Conservation (phyloP, 92 coral and sea anemone species). For the Porites divaricata region DNA sequence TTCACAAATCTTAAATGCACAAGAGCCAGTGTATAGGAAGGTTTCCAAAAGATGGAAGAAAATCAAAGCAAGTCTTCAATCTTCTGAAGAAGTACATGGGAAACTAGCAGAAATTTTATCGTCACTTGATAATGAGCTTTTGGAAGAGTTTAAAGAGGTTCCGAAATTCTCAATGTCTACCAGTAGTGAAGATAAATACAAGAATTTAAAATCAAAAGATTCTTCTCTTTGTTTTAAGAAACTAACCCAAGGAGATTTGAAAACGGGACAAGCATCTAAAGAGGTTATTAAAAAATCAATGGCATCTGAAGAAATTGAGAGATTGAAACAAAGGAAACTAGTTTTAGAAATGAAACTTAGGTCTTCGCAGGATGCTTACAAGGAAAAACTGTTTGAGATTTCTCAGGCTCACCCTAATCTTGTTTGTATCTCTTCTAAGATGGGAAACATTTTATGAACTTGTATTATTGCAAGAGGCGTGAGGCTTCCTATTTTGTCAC, state of each 20-base stretch:
- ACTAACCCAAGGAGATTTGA: not conserved
- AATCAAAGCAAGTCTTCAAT: conserved; percentile 36
- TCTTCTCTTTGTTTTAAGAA: conserved; percentile 14
- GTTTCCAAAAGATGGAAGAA: conserved; percentile 73
- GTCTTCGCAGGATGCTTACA: conserved; percentile 30
- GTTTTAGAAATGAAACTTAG: conserved; percentile 36
- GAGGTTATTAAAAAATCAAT: conserved; percentile 17
- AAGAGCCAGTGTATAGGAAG: conserved; percentile 62
- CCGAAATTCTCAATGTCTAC: not conserved
- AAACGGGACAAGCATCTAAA: conserved; percentile 12
- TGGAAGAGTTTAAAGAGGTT: conserved; percentile 32
- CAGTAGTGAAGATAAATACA: not conserved
- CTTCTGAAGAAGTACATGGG: conserved; percentile 1
- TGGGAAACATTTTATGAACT: not conserved
- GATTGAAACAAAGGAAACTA: conserved; percentile 21
- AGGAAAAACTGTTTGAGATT: conserved; percentile 49
- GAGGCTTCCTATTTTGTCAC: too few relatives aligned
- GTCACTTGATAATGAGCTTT: conserved; percentile 30
- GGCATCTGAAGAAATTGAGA: conserved; percentile 36
- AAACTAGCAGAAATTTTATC: conserved; percentile 23
- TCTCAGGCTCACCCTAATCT: conserved; percentile 54
- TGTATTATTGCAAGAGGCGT: too few relatives aligned
- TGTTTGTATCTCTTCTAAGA: conserved; percentile 72
- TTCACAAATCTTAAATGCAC: conserved; percentile 59
- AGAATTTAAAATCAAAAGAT: not conserved